A percentile compares a stretch with the other conserved stretches of the same genome.
Evolutionary conservation across 2,888 invertebrate genomes (phyloP).

Genomic region (Hedya salicella): DNA sequence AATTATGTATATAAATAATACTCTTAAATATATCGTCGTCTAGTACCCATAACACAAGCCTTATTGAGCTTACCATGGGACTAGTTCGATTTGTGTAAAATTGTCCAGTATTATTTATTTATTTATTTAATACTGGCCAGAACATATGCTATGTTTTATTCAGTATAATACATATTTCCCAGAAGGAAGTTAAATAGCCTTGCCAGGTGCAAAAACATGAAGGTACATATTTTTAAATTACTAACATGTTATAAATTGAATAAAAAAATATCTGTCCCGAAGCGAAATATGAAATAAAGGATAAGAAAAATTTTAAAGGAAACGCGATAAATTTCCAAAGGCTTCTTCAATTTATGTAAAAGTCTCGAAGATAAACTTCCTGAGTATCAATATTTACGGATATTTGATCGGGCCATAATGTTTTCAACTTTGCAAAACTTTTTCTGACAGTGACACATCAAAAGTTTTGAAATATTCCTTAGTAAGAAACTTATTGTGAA

Average conservation of each 20-base stretch:
- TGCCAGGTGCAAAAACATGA: too few relatives aligned
- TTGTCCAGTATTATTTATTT: too few relatives aligned
- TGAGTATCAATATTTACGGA: slow-evolving; percentile 36
- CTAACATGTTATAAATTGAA: neutral
- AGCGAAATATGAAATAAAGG: slow-evolving; percentile 19
- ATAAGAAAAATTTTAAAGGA: slow-evolving; percentile 10
- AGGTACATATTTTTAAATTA: too few relatives aligned
- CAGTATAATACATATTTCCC: too few relatives aligned
- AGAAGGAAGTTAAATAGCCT: too few relatives aligned
- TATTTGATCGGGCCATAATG: slow-evolving; percentile 32
- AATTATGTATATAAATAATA: too few relatives aligned
- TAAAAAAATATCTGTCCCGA: neutral
- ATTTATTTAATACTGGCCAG: too few relatives aligned
- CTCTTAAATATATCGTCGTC: too few relatives aligned
- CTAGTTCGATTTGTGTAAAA: too few relatives aligned
- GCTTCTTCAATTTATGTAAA: slow-evolving; percentile 27
- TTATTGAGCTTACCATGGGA: too few relatives aligned
- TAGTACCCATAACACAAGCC: too few relatives aligned
- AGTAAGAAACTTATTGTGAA: neutral
- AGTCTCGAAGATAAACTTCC: slow-evolving; percentile 25
- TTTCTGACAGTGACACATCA: slow-evolving; percentile 2
- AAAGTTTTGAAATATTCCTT: neutral
- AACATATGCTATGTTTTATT: too few relatives aligned
- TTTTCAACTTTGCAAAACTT: slow-evolving; percentile 11
- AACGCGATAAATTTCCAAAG: slow-evolving; percentile 21